Evolutionary conservation across 2,888 invertebrate genomes (phyloP).

Genomic region (Allygus modestus): DNA sequence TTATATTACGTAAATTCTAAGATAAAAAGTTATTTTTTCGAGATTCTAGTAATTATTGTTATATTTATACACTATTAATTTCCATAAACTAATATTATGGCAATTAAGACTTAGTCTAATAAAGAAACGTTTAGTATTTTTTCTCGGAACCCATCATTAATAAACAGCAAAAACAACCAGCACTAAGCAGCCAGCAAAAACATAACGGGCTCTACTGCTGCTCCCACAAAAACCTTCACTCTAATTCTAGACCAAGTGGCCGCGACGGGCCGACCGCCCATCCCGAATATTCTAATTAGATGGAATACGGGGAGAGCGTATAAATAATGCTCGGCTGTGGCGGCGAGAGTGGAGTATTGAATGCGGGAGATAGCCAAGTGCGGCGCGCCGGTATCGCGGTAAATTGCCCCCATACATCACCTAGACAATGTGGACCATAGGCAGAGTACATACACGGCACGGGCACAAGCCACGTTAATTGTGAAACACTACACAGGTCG

Average conservation of each 20-base stretch:
- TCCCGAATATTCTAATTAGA: constrained; percentile 27
- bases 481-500: constrained; percentile 15
- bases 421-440: constrained; percentile 32
- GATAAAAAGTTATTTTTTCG: no score
- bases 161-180: no score
- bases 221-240: not conserved
- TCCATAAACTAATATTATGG: no score
- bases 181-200: no score
- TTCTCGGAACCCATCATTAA: no score
- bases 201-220: no score
- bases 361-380: constrained; percentile 49
- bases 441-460: constrained; percentile 21
- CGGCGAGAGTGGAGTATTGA: constrained; percentile 43
- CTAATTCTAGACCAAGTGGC: not conserved
- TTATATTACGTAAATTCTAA: no score
- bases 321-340: constrained; percentile 8
- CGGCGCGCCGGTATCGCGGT: constrained; percentile 18
- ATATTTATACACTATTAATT: no score
- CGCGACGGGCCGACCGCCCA: constrained; percentile 1
- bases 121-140: no score
- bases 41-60: no score
- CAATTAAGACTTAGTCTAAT: no score
- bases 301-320: constrained; percentile 23
- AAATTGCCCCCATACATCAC: constrained; percentile 48
- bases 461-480: constrained; percentile 32